Percentiles rank a stretch among this genome's conserved stretches.
Evolutionary conservation across 2,888 invertebrate genomes (phyloP).

Genomic region (Beris morrisii): DNA sequence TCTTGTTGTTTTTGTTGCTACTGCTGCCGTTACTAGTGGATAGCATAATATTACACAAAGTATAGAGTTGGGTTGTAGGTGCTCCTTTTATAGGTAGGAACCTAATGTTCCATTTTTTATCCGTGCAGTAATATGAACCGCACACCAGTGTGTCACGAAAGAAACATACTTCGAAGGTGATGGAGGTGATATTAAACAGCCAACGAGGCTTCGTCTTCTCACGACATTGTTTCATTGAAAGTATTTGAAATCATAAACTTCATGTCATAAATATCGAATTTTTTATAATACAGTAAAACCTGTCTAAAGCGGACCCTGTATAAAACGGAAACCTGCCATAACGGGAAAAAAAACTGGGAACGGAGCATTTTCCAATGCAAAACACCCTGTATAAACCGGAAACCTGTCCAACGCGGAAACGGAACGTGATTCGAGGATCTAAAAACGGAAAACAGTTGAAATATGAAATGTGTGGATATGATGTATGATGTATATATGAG

Average conservation of each 20-base stretch:
- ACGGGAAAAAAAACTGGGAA: no score
- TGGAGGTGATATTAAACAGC: conserved; percentile 19
- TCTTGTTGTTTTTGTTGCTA: no score
- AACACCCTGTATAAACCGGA: no score
- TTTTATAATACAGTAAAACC: conserved; percentile 3
- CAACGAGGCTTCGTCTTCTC: conserved; percentile 15
- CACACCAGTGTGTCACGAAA: background rate
- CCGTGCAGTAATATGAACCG: conserved; percentile 6
- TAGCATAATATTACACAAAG: background rate
- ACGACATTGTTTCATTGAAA: conserved; percentile 18
- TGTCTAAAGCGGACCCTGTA: no score
- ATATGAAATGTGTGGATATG: no score
- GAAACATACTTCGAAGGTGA: background rate
- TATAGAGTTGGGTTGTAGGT: conserved; percentile 9
- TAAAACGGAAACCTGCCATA: no score
- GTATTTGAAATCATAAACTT: conserved; percentile 23
- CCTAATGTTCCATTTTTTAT: conserved; percentile 24
- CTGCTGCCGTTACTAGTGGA: conserved; percentile 1
- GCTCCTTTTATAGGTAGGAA: conserved; percentile 12
- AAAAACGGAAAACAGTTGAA: no score
- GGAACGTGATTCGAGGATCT: no score
- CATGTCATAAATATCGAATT: conserved; percentile 22
- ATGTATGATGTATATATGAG: no score
- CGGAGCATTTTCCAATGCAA: no score
- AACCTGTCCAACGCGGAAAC: no score